Base-by-base conservation (phyloP, 1,140 invertebrate genomes). In the Drosophila prosaltans region DNA sequence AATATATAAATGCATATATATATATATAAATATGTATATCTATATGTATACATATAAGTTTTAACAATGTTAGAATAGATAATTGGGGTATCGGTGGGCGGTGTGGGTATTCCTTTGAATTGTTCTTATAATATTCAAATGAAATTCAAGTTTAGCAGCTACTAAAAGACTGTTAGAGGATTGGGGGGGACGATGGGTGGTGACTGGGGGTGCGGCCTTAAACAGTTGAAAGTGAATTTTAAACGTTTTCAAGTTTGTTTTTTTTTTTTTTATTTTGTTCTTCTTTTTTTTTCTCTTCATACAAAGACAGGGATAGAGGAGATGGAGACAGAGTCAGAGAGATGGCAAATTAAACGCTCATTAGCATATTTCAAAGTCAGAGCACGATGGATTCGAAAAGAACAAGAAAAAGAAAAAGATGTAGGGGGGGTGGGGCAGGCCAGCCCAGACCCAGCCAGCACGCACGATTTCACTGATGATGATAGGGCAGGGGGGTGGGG, bases 221-320 rank as follows among this genome's bases (percentile, higher is more conserved):
- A 48, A 16, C 61, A 84, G 74, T 81, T 84, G 82, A 85, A 83
- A 83, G 81, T 83, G 81, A 83, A 84, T 83, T 83, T 81, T 68
- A 78, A 69, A 74, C 81, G 78, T 85, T 83, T 85, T 68, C 71
- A 36, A 7, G 1, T 1, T 30, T 36, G 64, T 65, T 65, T 77
- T 77, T 65, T 77, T 58, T 70, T 60, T 36, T 36, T 36, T 16
- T 16, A 16, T 16, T 16, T 16, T 16, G 16, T 30, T 3, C 4
- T 30, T 36, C 0, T 36, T 36, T 36, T 36, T n/a, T n/a, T n/a
- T n/a, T n/a, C n/a, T 36, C 6, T 0, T 6, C 32, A 36, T 36
- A 32, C 21, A 24, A 10, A 45, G 26, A 30, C 16, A 21, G 26
- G 41, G 7, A 11, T 11, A n/a, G 39, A 40, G 39, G 39, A 40